Base-by-base conservation (phyloP, 1,140 invertebrate species). In the Nasonia longicornis region DNA sequence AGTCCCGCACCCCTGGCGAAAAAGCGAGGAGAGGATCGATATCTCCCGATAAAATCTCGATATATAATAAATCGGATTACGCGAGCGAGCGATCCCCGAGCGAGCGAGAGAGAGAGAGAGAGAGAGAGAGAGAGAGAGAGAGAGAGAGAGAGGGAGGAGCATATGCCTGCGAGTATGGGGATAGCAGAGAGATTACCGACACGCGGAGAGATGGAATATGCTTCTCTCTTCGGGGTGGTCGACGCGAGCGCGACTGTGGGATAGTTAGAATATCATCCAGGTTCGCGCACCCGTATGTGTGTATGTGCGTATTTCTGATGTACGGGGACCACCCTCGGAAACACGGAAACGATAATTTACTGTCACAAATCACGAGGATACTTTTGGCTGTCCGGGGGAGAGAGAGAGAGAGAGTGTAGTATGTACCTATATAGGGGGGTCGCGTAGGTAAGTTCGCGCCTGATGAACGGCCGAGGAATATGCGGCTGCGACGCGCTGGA, bases 61-160 rank as follows among this genome's bases (percentile, higher is more conserved):
- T 86, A 67, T 87, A 85, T 85, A 85, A 88, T 88, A 88, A 88
- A 88, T 88, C 87, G 87, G 87, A 88, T 88, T 88, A 88, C 74
- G 77, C 78, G 82, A n/a, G 31, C 71, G 76, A 79, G 69, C 73
- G 48, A 42, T 42, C 31, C 66, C 6, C 20, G 20, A 58, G 20
- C 52, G 2, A 35, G 31, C 0, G 31, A 35, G 31, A 35, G 3
- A 35, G 31, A 35, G 3, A 35, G 31, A 31, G 31, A 31, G 31
- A 31, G 31, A 31, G 20, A 58, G 26, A 26, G 26, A 26, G 26
- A 26, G 26, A 26, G 26, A 26, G 26, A 26, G 2, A 35, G 31
- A 4, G 31, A 35, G 31, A 35, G 3, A 35, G 31, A 35, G 3
- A 35, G 52, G 0, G 45, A 58, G 45, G 16, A 74, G 79, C 79